These are phyloP conservation scores for Torymus texanus DNA, from an alignment of 2,888 invertebrate genomes.

Conservation along the genomic window DNA sequence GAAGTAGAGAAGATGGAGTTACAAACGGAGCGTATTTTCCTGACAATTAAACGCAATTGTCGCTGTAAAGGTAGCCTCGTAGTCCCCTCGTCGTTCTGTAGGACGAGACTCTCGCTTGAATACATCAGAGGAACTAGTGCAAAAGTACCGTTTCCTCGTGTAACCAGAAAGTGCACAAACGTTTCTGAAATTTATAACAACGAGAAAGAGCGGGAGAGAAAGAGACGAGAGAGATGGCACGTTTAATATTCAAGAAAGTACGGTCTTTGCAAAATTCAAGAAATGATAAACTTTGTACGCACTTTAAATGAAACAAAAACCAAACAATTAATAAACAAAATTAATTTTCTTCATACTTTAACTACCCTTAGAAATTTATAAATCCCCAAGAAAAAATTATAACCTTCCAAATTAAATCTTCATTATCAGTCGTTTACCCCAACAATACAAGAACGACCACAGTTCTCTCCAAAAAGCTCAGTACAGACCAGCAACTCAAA, in stretches of 20 bases:
- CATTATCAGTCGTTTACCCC: too few relatives aligned
- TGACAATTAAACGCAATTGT: conserved; percentile 61
- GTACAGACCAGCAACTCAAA: too few relatives aligned
- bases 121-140: conserved; percentile 15
- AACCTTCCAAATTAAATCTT: too few relatives aligned
- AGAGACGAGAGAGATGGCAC: conserved; percentile 20
- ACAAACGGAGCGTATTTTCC: conserved; percentile 56
- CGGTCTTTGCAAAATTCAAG: too few relatives aligned
- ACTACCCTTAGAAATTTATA: too few relatives aligned
- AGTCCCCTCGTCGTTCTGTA: conserved; percentile 12
- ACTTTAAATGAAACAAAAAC: too few relatives aligned
- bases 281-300: too few relatives aligned
- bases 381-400: too few relatives aligned
- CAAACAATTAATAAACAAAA: too few relatives aligned
- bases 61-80: conserved; percentile 32
- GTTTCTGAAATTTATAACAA: conserved; percentile 47
- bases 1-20: conserved; percentile 24
- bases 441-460: too few relatives aligned
- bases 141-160: conserved; percentile 36
- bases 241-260: background rate
- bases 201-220: background rate
- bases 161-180: conserved; percentile 23
- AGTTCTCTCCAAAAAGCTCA: too few relatives aligned
- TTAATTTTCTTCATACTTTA: too few relatives aligned
- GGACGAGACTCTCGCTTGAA: conserved; percentile 42